Percentiles rank a stretch among this genome's conserved stretches.
Evolutionary conservation across 1,140 invertebrate species (phyloP).

Genomic region (Aleiodes sp.): DNA sequence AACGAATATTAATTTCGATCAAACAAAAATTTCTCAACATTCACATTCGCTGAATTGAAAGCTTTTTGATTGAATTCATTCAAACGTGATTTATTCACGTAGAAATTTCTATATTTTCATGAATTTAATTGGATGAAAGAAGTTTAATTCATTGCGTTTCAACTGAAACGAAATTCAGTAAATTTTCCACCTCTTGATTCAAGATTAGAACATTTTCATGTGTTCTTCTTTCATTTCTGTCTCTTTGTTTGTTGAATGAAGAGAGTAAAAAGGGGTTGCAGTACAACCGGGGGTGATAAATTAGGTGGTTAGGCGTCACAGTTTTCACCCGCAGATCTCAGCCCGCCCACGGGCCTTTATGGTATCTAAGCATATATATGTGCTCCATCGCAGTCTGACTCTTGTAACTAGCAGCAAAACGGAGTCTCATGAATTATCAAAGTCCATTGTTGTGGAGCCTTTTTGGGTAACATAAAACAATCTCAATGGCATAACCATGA

Average conservation of each 20-base stretch:
- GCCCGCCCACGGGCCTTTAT: background rate
- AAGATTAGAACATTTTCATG: no score
- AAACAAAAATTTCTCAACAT: no score
- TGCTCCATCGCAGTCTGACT: slow-evolving; percentile 33
- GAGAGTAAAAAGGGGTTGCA: background rate
- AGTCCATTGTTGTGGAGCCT: slow-evolving; percentile 55
- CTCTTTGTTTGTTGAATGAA: background rate
- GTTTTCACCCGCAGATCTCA: slow-evolving; percentile 46
- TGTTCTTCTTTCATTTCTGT: no score
- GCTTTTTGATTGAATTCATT: no score
- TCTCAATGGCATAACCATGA: background rate
- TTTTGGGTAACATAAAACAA: slow-evolving; percentile 57
- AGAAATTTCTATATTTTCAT: no score
- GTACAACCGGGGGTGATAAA: slow-evolving; percentile 46
- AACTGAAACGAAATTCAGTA: no score
- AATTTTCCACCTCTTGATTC: no score
- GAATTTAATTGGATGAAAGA: no score
- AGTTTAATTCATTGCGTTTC: no score
- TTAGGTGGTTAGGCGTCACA: slow-evolving; percentile 58
- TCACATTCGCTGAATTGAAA: no score
- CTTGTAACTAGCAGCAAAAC: slow-evolving; percentile 37
- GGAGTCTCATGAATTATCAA: slow-evolving; percentile 59
- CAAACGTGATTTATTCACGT: no score
- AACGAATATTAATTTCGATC: no score
- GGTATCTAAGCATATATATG: slow-evolving; percentile 31